Evolutionary conservation across 2,888 invertebrate species (phyloP).

Genomic region (Clunio marinus): DNA sequence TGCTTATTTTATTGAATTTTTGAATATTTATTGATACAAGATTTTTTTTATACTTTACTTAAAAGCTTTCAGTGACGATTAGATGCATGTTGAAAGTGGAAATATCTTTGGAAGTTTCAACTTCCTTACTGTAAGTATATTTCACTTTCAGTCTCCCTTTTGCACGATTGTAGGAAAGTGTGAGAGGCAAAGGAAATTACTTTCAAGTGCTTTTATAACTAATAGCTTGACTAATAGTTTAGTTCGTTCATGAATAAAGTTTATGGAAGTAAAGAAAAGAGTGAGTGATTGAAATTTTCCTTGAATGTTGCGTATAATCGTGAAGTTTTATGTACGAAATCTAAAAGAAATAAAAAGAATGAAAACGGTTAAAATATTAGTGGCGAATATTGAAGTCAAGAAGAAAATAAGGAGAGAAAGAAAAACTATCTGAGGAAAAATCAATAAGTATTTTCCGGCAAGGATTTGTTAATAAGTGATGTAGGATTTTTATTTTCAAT

Average conservation of each 20-base stretch:
- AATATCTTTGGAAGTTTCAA: neutral
- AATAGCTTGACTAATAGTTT: neutral
- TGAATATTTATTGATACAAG: neutral
- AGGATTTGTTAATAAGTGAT: constrained; percentile 11
- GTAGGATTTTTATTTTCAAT: too few species aligned
- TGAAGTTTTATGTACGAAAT: too few species aligned
- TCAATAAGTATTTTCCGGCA: constrained; percentile 36
- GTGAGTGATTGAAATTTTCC: too few species aligned
- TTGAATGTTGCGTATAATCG: too few species aligned
- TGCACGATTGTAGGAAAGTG: neutral
- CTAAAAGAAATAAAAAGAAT: too few species aligned
- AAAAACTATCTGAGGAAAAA: constrained; percentile 25
- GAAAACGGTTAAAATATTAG: too few species aligned
- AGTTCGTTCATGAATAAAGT: too few species aligned
- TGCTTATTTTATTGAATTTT: too few species aligned
- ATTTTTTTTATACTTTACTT: neutral
- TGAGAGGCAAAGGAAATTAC: neutral
- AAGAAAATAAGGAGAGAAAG: neutral
- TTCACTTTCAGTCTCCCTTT: neutral
- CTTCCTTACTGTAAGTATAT: neutral
- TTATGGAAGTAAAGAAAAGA: too few species aligned
- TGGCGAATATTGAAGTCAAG: too few species aligned
- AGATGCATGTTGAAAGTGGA: neutral
- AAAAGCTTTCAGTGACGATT: neutral
- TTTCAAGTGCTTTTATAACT: neutral